Base-by-base conservation (phyloP, 2,113 vertebrate species). In the Prinia subflava region DNA sequence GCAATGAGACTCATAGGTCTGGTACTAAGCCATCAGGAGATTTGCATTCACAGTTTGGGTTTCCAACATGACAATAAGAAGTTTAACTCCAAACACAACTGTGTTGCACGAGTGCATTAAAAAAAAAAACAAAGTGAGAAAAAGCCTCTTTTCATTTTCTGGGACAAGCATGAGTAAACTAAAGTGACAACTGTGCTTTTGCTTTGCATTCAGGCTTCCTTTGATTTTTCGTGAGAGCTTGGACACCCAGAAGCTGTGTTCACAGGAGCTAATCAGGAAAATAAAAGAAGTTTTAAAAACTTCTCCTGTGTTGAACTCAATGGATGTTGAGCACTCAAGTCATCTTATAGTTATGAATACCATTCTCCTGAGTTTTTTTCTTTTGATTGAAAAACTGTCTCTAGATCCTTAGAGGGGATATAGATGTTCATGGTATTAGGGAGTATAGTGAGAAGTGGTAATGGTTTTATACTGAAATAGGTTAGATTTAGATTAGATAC, bases 131-230 rank as follows among this genome's bases (percentile, higher is more conserved):
- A 41, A 68, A 92, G 88, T 88, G 80, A 89, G 73, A 94, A 93
- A 96, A 95, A 96, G 47, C 73, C 89, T 81, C 73, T 94, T 83
- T 92, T 90, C 55, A 67, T 90, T 93, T 86, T 90, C 56, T 3
- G 27, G 89, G 89, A 93, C 63, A 77, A 93, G 68, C 79, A 89
- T 60, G 91, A 89, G 92, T 74, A 93, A 96, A 92, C 94, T 50
- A 20, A 94, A 94, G 83, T 90, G 83, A 95, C 95, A 93, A 93
- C 50, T 85, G 70, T 74, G 87, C 46, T 81, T 92, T 44, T 39
- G 55, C 64, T 81, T 84, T 81, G 39, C 68, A 28, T 52, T 42
- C 44, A 87, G 68, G 33, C 47, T 81, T 55, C 60, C 91, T 95
- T 93, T 89, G 91, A 77, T 86, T 90, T 64, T 67, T 83, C 33